Base-by-base conservation (phyloP, 2,113 vertebrate species). In the Microcebus tavaratra region DNA sequence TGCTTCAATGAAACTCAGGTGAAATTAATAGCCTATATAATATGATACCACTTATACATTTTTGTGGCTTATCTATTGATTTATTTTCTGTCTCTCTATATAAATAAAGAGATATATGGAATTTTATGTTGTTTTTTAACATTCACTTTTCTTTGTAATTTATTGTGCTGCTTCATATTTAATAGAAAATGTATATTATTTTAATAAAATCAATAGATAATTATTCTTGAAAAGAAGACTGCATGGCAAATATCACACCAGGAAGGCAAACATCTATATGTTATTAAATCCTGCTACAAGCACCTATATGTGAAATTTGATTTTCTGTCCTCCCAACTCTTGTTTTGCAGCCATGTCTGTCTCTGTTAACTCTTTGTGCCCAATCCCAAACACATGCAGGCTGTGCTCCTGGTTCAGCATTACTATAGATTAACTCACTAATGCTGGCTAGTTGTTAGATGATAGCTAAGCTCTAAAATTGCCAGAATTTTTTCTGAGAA, bases 201-300 rank as follows among this genome's bases (percentile, higher is more conserved):
- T 90, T 84, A 59, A 53, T 88, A 70, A 76, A 78, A 70, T 55
- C 67, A 88, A 50, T 90, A 92, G 34, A 80, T 34, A 90, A 59
- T 79, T 80, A 36, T 75, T 82, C 67, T 83, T 90, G 53, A 82
- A 91, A 83, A 81, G 8, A 94, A 85, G 36, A 68, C 9, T 34
- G 63, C 9, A 50, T 36, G 34, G 8, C 14, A 94, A 81, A 57
- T 42, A 79, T 39, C 34, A 36, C 1, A 75, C 18, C 27, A 29
- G 23, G 15, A 65, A 73, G 29, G 25, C 67, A 91, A 67, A 90
- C 15, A 57, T 20, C n/a, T 36, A 53, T 20, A 83, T 34, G 8
- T 14, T 67, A 20, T 72, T 68, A 83, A 83, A 86, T 73, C 29
- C 39, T 78, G 6, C 18, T 31, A 15, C 34, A 93, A 91, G 57